These are phyloP conservation scores for Ceratina australensis DNA, from an alignment of 1,140 invertebrate species.

Conservation along the genomic window DNA sequence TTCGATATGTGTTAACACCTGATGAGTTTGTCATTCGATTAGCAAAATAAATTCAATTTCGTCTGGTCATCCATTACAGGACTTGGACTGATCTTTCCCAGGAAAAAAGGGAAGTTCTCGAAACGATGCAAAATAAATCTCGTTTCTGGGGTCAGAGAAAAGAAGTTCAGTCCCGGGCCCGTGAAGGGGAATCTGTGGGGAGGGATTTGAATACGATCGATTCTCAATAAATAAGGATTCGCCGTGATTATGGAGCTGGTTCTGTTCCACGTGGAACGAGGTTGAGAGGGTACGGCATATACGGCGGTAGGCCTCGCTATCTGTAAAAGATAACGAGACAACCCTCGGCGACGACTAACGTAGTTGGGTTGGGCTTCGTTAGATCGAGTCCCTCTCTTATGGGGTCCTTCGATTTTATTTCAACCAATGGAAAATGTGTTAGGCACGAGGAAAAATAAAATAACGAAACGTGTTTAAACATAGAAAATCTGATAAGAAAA, in stretches of 20 bases:
- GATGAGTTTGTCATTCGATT: neutral
- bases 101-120: neutral
- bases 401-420: conserved; percentile 54
- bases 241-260: conserved; percentile 67
- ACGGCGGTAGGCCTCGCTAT: conserved; percentile 59
- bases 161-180: conserved; percentile 48
- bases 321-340: conserved; percentile 71
- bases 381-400: conserved; percentile 53
- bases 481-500: too few species aligned
- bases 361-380: conserved; percentile 66
- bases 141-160: conserved; percentile 39
- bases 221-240: conserved; percentile 74
- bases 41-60: neutral
- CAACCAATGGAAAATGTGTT: conserved; percentile 20
- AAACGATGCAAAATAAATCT: conserved; percentile 51
- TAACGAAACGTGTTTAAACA: too few species aligned
- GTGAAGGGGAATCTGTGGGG: conserved; percentile 15
- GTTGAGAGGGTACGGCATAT: conserved; percentile 13
- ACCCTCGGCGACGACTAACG: conserved; percentile 55
- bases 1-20: too few species aligned
- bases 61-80: neutral
- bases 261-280: conserved; percentile 60
- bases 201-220: conserved; percentile 73
- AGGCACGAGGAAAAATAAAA: neutral
- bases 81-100: neutral